Evolutionary conservation across 2,113 vertebrate genomes (phyloP), one percentile per base, ranked within the genome.

Genomic region (Syngnathus floridae): DNA sequence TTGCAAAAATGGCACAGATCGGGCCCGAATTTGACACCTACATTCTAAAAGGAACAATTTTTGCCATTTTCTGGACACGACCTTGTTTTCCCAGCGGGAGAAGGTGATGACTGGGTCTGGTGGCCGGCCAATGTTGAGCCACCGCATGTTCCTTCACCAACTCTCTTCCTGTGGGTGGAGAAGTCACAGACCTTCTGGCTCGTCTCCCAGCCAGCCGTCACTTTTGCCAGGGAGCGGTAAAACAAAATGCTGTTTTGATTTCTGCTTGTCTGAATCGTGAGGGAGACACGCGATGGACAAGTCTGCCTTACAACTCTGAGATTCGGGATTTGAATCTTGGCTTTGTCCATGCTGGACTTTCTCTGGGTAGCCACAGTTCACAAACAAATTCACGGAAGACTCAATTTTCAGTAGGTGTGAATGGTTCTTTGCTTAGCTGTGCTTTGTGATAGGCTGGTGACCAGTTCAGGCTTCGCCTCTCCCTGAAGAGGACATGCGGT

Each of bases 31-130:
- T 22, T 22, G 21, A 54, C 51, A 26, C 21, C 21, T 0, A 9
- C 6, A 8, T 3, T 52, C n/a, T 7, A 22, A 52, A 52, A 52
- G 51, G 8, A 52, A 52, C 26, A 21, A 52, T 22, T 54, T 54
- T 54, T 54, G n/a, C 31, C 14, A 1, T n/a, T 5, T 59, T 38
- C 19, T 12, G 17, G 36, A 16, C 26, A 21, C 11, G 26, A 9
- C 17, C 74, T 77, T 78, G 60, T 74, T 76, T 75, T 86, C 86
- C 69, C 87, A 86, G 86, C 75, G 71, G 86, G 86, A 70, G 75
- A 84, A 80, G 76, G 86, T 80, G 87, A 87, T 90, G 88, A 89
- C 87, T 84, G 83, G 83, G 82, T 78, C 82, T 90, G 89, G 86
- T 87, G 82, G 74, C 72, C 66, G 83, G 89, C 89, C 88, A 90